Evolutionary conservation across 2,797 vertebrate species (phyloP).

Genomic region (Alfaro cultratus): DNA sequence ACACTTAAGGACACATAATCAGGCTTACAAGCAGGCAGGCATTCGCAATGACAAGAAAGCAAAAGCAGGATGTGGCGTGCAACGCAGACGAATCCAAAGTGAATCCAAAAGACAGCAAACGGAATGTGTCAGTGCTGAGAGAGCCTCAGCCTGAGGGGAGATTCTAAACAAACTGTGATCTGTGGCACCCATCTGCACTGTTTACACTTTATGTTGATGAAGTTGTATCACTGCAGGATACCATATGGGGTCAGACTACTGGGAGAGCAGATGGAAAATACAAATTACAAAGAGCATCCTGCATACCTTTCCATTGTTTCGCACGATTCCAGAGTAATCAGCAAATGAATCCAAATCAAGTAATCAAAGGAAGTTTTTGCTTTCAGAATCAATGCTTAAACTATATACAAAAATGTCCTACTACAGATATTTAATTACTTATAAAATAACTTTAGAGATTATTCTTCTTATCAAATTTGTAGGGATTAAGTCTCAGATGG

Average conservation of each 20-base stretch:
- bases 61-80: slow-evolving; percentile 2
- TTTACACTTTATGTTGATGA: neutral
- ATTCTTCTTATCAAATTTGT: neutral
- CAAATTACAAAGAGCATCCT: neutral
- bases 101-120: slow-evolving; percentile 30
- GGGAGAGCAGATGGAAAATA: slow-evolving; percentile 12
- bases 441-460: neutral
- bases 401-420: neutral
- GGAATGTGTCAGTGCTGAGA: slow-evolving; percentile 1
- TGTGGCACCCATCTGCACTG: neutral
- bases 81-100: slow-evolving; percentile 31
- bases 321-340: neutral
- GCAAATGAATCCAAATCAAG: neutral
- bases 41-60: slow-evolving; percentile 26
- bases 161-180: slow-evolving; percentile 25
- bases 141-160: slow-evolving; percentile 8
- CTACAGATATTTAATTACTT: neutral
- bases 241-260: slow-evolving; percentile 10
- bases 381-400: neutral
- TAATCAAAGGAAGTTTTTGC: neutral
- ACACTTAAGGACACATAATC: slow-evolving; percentile 61
- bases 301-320: neutral
- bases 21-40: slow-evolving; percentile 24
- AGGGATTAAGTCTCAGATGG: neutral
- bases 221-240: slow-evolving; percentile 1